Conservation (phyloP, 2,888 invertebrate species). For the Acrobasis consociella region DNA sequence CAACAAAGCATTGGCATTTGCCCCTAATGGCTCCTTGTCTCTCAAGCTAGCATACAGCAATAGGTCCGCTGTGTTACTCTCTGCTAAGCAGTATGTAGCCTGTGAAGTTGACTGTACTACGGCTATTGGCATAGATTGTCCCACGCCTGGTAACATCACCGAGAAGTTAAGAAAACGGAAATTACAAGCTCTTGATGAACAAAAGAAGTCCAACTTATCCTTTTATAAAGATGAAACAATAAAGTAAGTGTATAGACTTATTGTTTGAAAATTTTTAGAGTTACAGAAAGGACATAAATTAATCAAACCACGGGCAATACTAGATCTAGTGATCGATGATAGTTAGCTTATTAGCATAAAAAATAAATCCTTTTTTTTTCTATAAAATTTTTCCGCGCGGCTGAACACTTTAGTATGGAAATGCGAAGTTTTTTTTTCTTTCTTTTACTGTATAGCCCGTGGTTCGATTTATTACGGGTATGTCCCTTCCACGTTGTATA, state of each 20-base stretch:
- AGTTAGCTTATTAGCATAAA: too few species aligned
- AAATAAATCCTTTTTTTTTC: too few species aligned
- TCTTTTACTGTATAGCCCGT: too few species aligned
- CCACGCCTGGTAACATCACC: conserved; percentile 24
- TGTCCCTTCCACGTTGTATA: too few species aligned
- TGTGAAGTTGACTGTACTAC: conserved; percentile 31
- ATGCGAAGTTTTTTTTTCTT: too few species aligned
- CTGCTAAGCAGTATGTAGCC: conserved; percentile 25
- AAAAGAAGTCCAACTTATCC: neutral
- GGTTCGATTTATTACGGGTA: too few species aligned
- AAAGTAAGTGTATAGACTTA: neutral
- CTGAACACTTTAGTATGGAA: too few species aligned
- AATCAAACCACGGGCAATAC: too few species aligned
- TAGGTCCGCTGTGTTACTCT: conserved; percentile 31
- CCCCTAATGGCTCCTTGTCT: neutral
- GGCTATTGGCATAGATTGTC: conserved; percentile 25
- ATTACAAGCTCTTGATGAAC: neutral
- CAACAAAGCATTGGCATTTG: neutral
- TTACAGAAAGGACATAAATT: neutral
- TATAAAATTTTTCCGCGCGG: too few species aligned
- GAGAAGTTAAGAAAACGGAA: conserved; percentile 25
- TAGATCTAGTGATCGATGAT: too few species aligned
- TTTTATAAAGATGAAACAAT: neutral
- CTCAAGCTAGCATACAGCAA: neutral
- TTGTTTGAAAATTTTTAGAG: neutral